phyloP scores from a whole-genome alignment of 2,113 vertebrate species.

The Odontophorus gujanensis region DNA sequence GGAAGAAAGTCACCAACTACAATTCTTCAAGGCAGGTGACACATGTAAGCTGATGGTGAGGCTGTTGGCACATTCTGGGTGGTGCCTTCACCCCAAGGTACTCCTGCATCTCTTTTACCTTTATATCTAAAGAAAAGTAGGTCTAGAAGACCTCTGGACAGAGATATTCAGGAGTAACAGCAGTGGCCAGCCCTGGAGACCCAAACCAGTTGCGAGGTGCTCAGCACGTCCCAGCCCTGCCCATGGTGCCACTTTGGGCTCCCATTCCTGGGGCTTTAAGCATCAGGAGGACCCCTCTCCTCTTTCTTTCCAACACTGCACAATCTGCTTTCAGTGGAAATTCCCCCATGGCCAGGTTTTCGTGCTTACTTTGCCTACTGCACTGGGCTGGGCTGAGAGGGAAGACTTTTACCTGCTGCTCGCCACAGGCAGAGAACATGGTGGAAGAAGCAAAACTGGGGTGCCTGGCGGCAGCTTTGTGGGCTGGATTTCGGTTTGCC shows the following conservation, averaged over 20 bases:
- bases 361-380: neutral
- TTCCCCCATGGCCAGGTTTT: neutral
- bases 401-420: conserved; percentile 8
- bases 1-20: neutral
- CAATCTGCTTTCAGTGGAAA: neutral
- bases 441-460: neutral
- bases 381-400: neutral
- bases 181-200: neutral
- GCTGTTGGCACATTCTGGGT: neutral
- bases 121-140: neutral
- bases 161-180: neutral
- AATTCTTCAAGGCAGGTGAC: neutral
- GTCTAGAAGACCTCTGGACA: neutral
- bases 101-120: accelerated
- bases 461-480: neutral
- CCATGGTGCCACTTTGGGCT: neutral
- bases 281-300: neutral
- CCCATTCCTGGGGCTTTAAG: neutral
- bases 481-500: neutral
- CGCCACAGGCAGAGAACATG: neutral
- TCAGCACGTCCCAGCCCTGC: accelerated
- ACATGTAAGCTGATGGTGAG: neutral
- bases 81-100: neutral
- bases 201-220: neutral
- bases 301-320: neutral